These are phyloP conservation scores for Astropecten irregularis DNA, from an alignment of 53 echinoderm and acorn worm species.

Conservation along the genomic window DNA sequence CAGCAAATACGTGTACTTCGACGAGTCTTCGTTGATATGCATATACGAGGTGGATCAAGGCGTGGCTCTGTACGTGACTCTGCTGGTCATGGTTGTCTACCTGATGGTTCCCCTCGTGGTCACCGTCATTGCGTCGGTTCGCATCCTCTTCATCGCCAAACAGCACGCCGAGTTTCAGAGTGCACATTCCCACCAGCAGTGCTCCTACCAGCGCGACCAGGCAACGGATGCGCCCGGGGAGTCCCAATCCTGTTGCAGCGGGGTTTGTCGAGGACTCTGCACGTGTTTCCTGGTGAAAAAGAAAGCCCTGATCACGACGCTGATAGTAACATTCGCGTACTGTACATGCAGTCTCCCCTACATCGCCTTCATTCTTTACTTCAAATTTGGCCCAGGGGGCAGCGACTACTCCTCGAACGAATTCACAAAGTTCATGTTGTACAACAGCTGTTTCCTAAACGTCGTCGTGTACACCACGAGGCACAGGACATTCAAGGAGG, in stretches of 20 bases:
- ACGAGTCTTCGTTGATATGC: neutral
- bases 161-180: neutral
- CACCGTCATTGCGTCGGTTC: neutral
- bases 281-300: neutral
- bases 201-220: neutral
- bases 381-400: neutral
- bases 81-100: neutral
- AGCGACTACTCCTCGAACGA: neutral
- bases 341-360: neutral
- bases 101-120: neutral
- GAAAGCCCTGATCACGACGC: neutral
- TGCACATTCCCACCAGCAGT: neutral
- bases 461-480: neutral
- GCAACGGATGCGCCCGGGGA: neutral
- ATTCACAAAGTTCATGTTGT: neutral
- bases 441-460: neutral
- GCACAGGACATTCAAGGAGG: neutral
- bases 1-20: neutral
- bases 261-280: neutral
- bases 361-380: neutral
- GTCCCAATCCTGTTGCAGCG: neutral
- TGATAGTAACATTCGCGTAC: neutral
- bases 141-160: neutral
- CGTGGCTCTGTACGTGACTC: neutral
- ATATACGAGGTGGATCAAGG: neutral